Evolutionary conservation across 2,888 invertebrate genomes (phyloP).

Genomic region (Sinhomidia bicolor): DNA sequence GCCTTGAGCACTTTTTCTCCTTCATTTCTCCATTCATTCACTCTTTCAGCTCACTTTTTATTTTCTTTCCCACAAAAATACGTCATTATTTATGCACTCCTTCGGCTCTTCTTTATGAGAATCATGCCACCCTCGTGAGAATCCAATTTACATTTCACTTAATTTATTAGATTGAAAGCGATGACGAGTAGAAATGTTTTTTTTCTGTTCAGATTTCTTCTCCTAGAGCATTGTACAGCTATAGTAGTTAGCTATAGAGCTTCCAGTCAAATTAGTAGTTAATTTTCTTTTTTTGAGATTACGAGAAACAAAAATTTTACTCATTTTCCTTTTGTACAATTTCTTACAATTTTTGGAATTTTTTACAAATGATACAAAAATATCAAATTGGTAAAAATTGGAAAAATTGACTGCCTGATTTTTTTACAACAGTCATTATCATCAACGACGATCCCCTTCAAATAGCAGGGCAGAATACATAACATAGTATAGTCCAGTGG

Average conservation of each 20-base stretch:
- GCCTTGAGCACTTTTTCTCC: constrained; percentile 64
- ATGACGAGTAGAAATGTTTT: neutral
- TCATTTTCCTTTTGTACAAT: neutral
- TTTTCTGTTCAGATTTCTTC: neutral
- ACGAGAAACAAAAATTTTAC: neutral
- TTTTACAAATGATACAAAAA: neutral
- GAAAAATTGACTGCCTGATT: constrained; percentile 67
- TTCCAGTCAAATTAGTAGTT: constrained; percentile 9
- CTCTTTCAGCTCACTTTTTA: constrained; percentile 15
- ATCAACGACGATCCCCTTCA: neutral
- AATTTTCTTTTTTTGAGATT: neutral
- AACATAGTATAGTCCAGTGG: constrained; percentile 4
- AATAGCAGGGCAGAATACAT: constrained; percentile 7
- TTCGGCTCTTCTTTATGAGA: neutral
- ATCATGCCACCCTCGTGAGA: neutral
- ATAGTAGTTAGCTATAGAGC: too few species aligned
- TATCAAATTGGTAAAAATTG: too few species aligned
- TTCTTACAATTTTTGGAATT: neutral
- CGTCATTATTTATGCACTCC: constrained; percentile 31
- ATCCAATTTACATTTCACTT: constrained; percentile 44
- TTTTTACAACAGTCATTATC: constrained; percentile 52
- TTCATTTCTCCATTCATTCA: constrained; percentile 44
- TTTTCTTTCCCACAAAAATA: constrained; percentile 19
- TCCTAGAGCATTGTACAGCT: too few species aligned
- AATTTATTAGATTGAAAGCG: constrained; percentile 39